Evolutionary conservation across 2,113 vertebrate genomes (phyloP), one percentile per base, ranked within the genome.

Genomic region (Calcarius ornatus): DNA sequence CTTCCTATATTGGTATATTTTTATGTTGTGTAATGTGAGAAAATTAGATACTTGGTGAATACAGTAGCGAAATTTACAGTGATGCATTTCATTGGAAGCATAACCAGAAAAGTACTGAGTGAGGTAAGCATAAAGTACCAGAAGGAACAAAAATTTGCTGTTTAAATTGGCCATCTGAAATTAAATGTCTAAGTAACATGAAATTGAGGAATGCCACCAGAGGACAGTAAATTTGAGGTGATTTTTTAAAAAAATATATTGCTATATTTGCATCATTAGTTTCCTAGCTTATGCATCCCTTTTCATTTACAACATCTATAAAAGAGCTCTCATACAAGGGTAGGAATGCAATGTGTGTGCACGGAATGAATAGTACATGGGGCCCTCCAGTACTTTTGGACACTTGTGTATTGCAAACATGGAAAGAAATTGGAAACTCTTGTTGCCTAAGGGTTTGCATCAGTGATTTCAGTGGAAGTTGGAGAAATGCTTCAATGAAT

Each of bases 171-270:
- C 37, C 37, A 25, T 40, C 53, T 86, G 63, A 65, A 61, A 53
- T 79, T 3, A 50, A 40, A 15, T 57, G 22, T 40, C 20, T 15
- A 9, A 9, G 10, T 54, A 14, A 24, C 28, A 27, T n/a, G 73
- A 72, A 90, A 43, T 33, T n/a, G 31, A 72, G 54, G 28, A 69
- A 20, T 38, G 17, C 15, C 54, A 27, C 15, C 18, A 69, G 37
- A 65, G 21, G 56, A 40, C 11, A 35, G 25, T 27, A 31, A 18
- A 31, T 61, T 23, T 0, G 0, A n/a, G 28, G 8, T 31, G 12
- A 1, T 23, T 12, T 57, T 57, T 16, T n/a, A 35, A 35, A 15
- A 33, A 23, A 7, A 9, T 15, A 11, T 19, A 19, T 27, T 33
- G 19, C 24, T 81, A 4, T 47, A 40, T 79, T 87, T 79, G 16